These are phyloP conservation scores for Heteractis magnifica DNA, from an alignment of 92 coral and sea anemone species.

Conservation along the genomic window DNA sequence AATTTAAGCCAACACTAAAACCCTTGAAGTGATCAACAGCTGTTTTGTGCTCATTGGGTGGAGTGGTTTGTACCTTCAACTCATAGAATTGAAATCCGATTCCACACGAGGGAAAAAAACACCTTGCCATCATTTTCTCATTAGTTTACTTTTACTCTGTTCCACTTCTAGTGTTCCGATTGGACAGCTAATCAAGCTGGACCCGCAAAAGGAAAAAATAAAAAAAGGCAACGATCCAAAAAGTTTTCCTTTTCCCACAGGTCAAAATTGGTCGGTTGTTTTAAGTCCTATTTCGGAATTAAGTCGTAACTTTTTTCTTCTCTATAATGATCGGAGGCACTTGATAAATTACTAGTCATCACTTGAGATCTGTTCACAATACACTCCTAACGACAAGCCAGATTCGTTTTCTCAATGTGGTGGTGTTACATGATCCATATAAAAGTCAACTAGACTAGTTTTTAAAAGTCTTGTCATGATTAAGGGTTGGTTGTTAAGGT, in stretches of 20 bases:
- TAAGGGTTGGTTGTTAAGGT: constrained; percentile 73
- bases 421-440: constrained; percentile 34
- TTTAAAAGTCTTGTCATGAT: constrained; percentile 8
- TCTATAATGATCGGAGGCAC: constrained; percentile 20
- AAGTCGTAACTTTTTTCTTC: constrained; percentile 10
- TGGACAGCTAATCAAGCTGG: constrained; percentile 21
- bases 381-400: constrained; percentile 28
- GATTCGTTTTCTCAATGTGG: constrained; percentile 19
- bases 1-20: constrained; percentile 18
- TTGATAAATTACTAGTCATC: constrained; percentile 39
- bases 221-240: background rate
- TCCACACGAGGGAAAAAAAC: constrained; percentile 13
- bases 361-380: constrained; percentile 46
- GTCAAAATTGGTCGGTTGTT: background rate
- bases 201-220: constrained; percentile 1
- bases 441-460: background rate
- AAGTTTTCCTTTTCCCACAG: background rate
- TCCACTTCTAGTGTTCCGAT: constrained; percentile 10
- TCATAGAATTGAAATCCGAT: constrained; percentile 23
- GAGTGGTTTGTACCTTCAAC: constrained; percentile 17
- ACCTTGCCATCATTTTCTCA: constrained; percentile 7
- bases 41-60: constrained; percentile 23
- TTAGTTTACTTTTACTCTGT: constrained; percentile 13
- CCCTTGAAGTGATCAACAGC: constrained; percentile 18
- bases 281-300: constrained; percentile 1